Conservation (phyloP, 2,888 invertebrate genomes). For the Drosophila mayaguana region DNA sequence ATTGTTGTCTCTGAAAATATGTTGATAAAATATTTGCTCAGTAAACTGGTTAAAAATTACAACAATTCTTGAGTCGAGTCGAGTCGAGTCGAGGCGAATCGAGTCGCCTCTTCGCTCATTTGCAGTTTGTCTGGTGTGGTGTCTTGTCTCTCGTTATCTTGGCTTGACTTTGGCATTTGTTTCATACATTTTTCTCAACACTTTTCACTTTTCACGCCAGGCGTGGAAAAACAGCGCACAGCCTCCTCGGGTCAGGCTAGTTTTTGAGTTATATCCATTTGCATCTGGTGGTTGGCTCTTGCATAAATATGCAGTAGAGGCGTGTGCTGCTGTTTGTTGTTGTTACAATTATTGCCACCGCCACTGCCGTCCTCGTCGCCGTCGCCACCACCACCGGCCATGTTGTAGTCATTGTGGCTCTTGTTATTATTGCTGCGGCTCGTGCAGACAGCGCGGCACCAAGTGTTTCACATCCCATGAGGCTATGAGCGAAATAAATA, state of each 20-base stretch:
- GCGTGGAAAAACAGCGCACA: conserved; percentile 70
- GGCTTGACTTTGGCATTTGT: conserved; percentile 73
- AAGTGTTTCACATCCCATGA: conserved; percentile 74
- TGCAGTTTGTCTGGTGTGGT: conserved; percentile 16
- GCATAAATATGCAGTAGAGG: conserved; percentile 63
- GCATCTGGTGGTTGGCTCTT: conserved; percentile 62
- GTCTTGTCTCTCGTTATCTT: conserved; percentile 28
- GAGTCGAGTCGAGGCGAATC: conserved; percentile 1
- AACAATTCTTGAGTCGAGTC: conserved; percentile 56
- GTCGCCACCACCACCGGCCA: conserved; percentile 21
- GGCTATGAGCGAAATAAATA: conserved; percentile 41
- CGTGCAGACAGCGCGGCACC: conserved; percentile 77
- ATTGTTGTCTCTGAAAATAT: conserved; percentile 84
- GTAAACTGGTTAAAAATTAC: conserved; percentile 81
- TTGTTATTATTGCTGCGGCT: conserved; percentile 54
- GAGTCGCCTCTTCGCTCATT: neutral
- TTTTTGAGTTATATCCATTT: conserved; percentile 55
- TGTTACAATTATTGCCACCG: conserved; percentile 61
- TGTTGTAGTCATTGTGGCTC: conserved; percentile 30
- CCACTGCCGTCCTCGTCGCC: conserved; percentile 14
- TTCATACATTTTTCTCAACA: conserved; percentile 70
- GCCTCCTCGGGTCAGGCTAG: conserved; percentile 27
- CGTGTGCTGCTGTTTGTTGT: conserved; percentile 55
- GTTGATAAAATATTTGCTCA: conserved; percentile 81
- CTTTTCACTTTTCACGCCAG: conserved; percentile 65